Conservation (phyloP, 92 coral and sea anemone genomes). For the Isaurus tuberculatus region DNA sequence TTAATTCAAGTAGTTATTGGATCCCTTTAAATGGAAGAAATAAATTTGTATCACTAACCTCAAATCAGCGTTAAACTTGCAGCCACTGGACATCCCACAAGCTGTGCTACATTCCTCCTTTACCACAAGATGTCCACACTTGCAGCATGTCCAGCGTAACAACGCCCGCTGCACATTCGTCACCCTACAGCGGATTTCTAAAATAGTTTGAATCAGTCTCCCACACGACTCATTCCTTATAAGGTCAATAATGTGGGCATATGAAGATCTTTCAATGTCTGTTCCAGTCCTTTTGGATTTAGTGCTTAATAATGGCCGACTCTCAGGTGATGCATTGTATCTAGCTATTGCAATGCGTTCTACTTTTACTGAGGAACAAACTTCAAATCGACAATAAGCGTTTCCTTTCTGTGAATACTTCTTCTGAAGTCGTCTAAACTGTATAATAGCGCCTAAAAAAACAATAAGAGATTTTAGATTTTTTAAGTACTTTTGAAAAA, state of each 20-base stretch:
- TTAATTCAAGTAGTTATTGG: too few relatives aligned
- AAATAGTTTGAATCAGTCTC: slow-evolving; percentile 72
- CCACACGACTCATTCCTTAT: slow-evolving; percentile 67
- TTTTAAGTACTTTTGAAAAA: neutral
- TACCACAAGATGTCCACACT: slow-evolving; percentile 79
- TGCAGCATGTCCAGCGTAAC: slow-evolving; percentile 84
- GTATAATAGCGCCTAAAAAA: slow-evolving; percentile 74
- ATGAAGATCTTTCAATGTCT: neutral
- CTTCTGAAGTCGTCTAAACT: slow-evolving; percentile 73
- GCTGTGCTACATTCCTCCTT: slow-evolving; percentile 77
- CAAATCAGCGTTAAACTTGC: slow-evolving; percentile 75
- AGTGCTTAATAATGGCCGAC: neutral
- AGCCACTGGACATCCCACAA: slow-evolving; percentile 65
- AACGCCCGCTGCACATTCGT: slow-evolving; percentile 84
- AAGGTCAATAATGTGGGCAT: slow-evolving; percentile 72
- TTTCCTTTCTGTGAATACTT: slow-evolving; percentile 82
- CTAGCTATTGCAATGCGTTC: slow-evolving; percentile 63
- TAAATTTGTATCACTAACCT: slow-evolving; percentile 58
- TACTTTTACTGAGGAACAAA: slow-evolving; percentile 80
- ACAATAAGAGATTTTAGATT: neutral
- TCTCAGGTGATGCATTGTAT: neutral
- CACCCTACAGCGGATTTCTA: slow-evolving; percentile 82
- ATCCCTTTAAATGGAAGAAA: too few relatives aligned
- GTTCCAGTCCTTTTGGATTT: neutral
- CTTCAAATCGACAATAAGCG: slow-evolving; percentile 82